phyloP scores from a whole-genome alignment of 2,888 invertebrate species.

The Pristionchus japonicus region DNA sequence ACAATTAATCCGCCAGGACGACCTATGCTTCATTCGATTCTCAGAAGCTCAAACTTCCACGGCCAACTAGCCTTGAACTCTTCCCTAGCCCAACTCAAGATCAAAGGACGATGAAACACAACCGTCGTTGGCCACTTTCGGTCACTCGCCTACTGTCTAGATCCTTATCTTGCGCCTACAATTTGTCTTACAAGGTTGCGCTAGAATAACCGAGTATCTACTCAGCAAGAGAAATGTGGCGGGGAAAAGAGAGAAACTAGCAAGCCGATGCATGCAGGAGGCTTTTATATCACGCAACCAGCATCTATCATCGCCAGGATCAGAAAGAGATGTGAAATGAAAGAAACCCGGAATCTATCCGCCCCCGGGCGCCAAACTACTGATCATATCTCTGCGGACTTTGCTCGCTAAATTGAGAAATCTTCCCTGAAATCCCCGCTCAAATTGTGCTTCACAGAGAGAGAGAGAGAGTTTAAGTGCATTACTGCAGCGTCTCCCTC shows the following conservation, averaged over 20 bases:
- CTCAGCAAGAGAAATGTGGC: not conserved
- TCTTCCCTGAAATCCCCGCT: not conserved
- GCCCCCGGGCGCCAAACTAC: not conserved
- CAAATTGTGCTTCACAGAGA: not conserved
- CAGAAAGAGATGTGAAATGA: not conserved
- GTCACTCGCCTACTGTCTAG: not conserved
- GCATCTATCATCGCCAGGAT: too few species aligned
- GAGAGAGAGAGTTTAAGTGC: constrained; percentile 27
- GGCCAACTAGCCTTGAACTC: not conserved
- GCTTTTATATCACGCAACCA: constrained; percentile 6
- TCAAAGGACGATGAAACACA: not conserved
- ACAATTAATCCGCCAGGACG: not conserved
- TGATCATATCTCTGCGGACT: not conserved
- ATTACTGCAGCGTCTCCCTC: not conserved
- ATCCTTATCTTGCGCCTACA: constrained; percentile 11
- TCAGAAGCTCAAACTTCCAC: too few species aligned
- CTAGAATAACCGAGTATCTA: constrained; percentile 18
- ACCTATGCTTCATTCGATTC: too few species aligned
- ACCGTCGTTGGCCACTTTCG: not conserved
- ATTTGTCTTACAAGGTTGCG: constrained; percentile 42
- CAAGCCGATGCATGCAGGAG: not conserved
- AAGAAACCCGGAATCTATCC: not conserved
- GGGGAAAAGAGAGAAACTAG: not conserved
- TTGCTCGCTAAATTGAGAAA: constrained; percentile 8
- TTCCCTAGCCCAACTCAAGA: not conserved